Conservation (phyloP, 2,113 vertebrate species). For the Genyomyrus donnyi region DNA sequence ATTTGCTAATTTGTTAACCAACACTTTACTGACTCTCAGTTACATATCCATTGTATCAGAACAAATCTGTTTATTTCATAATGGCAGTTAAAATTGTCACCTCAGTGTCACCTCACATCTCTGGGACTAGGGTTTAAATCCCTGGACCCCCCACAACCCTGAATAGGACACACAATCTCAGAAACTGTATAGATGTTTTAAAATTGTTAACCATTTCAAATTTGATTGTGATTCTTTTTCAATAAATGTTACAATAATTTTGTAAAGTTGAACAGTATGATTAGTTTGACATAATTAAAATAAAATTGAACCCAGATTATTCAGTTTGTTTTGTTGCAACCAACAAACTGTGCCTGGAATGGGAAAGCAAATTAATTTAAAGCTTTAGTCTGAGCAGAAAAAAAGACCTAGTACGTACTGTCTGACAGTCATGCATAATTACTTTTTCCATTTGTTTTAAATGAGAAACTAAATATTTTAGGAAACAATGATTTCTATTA, state of each 20-base stretch:
- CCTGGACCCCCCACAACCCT: not conserved
- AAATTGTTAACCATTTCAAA: not conserved
- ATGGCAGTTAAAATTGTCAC: not conserved
- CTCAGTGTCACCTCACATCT: not conserved
- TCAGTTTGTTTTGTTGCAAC: conserved; percentile 1
- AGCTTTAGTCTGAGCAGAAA: not conserved
- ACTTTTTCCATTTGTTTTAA: not conserved
- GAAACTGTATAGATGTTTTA: not conserved
- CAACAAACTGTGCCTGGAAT: not conserved
- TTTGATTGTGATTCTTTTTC: not conserved
- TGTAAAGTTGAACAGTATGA: not conserved
- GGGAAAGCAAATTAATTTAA: not conserved
- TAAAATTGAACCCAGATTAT: not conserved
- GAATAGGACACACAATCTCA: not conserved
- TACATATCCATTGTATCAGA: not conserved
- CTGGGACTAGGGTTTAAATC: not conserved
- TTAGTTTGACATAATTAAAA: not conserved
- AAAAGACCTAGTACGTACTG: not conserved
- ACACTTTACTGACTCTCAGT: not conserved
- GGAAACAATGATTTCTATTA: not conserved
- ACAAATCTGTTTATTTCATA: not conserved
- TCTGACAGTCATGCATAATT: not conserved
- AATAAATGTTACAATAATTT: not conserved
- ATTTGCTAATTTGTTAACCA: not conserved
- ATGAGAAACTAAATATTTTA: not conserved